Conservation (phyloP, 1,140 invertebrate genomes). For the Streblospio benedicti region DNA sequence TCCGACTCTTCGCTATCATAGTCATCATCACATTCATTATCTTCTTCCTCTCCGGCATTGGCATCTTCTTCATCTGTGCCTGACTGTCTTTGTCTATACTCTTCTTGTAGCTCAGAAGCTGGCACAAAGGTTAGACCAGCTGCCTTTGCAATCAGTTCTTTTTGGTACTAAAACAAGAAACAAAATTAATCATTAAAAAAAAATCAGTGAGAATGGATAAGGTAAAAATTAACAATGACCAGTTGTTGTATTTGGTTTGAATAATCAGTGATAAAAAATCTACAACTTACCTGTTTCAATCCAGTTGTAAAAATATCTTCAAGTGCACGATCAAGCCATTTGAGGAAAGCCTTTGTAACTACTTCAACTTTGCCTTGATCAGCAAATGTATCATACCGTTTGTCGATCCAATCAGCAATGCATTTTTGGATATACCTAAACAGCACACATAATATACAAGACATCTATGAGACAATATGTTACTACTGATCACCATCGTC, state of each 20-base stretch:
- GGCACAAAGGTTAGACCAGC: slow-evolving; percentile 40
- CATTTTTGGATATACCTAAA: slow-evolving; percentile 31
- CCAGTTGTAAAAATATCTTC: slow-evolving; percentile 39
- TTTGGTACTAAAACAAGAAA: slow-evolving; percentile 32
- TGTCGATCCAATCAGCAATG: slow-evolving; percentile 30
- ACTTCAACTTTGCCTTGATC: slow-evolving; percentile 26
- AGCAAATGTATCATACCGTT: slow-evolving; percentile 22
- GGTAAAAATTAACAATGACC: neutral
- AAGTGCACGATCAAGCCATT: slow-evolving; percentile 39
- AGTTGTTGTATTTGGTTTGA: neutral
- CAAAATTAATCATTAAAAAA: slow-evolving; percentile 9
- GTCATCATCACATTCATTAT: too few relatives aligned
- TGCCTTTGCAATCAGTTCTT: slow-evolving; percentile 35
- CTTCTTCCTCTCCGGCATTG: slow-evolving; percentile 15
- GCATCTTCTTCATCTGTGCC: neutral
- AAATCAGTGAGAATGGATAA: neutral
- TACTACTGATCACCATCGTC: neutral
- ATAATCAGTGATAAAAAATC: neutral
- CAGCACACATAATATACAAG: neutral
- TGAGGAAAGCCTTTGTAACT: slow-evolving; percentile 37
- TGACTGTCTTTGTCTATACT: slow-evolving; percentile 9
- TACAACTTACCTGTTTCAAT: slow-evolving; percentile 32
- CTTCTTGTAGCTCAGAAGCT: slow-evolving; percentile 28
- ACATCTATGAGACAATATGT: neutral
- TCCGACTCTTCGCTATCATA: too few relatives aligned